A percentile compares a stretch with the other conserved stretches of the same genome.
Evolutionary conservation across 1,140 invertebrate genomes (phyloP).

Genomic region (Eufriesea mexicana): DNA sequence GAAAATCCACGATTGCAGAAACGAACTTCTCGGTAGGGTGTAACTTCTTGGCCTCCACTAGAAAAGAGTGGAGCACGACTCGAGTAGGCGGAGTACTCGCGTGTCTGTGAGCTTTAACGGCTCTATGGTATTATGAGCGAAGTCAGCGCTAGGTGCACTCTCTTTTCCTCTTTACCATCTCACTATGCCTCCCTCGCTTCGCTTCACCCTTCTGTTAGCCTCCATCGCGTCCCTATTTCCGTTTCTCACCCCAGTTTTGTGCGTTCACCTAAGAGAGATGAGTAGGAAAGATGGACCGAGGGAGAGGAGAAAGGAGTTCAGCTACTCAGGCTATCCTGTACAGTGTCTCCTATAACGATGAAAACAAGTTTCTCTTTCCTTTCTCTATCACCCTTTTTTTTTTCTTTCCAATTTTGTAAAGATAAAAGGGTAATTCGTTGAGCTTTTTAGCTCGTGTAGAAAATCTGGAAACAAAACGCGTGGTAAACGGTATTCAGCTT

Average conservation of each 20-base stretch:
- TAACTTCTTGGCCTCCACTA: conserved; percentile 50
- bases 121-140: conserved; percentile 60
- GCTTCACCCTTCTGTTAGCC: conserved; percentile 11
- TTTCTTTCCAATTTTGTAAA: background rate
- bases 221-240: conserved; percentile 12
- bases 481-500: background rate
- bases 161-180: conserved; percentile 31
- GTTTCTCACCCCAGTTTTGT: conserved; percentile 44
- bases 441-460: background rate
- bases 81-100: conserved; percentile 53
- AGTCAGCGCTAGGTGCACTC: conserved; percentile 42
- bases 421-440: background rate
- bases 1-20: conserved; percentile 47
- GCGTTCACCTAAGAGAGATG: conserved; percentile 34
- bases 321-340: conserved; percentile 1
- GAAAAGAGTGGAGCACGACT: conserved; percentile 51
- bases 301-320: background rate
- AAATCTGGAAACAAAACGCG: background rate
- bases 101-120: conserved; percentile 56
- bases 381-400: background rate
- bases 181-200: background rate
- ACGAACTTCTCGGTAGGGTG: conserved; percentile 42
- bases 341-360: background rate
- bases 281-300: background rate
- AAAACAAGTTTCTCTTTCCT: background rate